Percentiles rank a stretch among this genome's conserved stretches.
These are phyloP conservation scores for Gastracanthus pulcherrimus DNA, from an alignment of 2,888 invertebrate species.

Conservation along the genomic window DNA sequence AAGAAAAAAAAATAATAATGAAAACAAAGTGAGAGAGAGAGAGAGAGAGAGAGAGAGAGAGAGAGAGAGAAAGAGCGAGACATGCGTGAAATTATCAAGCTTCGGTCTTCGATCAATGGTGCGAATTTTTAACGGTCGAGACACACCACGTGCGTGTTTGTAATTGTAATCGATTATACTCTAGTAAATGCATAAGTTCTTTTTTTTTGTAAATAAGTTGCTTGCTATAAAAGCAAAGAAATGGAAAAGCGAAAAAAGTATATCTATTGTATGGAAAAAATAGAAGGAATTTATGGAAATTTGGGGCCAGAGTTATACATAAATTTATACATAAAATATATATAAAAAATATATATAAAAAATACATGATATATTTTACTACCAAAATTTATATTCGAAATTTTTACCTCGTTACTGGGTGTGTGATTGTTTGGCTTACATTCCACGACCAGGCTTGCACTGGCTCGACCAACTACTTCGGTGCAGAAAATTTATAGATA, in stretches of 20 bases:
- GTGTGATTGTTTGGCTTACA: constrained; percentile 74
- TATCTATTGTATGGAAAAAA: constrained; percentile 56
- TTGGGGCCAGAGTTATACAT: constrained; percentile 60
- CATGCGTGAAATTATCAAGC: constrained; percentile 41
- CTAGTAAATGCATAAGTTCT: constrained; percentile 51
- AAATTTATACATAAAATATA: constrained; percentile 71
- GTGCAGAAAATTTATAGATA: constrained; percentile 54
- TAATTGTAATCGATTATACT: constrained; percentile 55
- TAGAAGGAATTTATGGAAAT: constrained; percentile 58
- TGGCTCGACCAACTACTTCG: constrained; percentile 58
- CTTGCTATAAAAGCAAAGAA: constrained; percentile 50
- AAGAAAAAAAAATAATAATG: constrained; percentile 27
- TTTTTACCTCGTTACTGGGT: constrained; percentile 74
- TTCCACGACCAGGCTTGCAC: constrained; percentile 71
- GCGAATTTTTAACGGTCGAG: constrained; percentile 52
- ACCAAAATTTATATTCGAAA: constrained; percentile 77
- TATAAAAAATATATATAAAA: constrained; percentile 64
- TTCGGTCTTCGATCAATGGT: constrained; percentile 55
- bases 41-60: too few species aligned
- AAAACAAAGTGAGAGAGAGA: too few species aligned
- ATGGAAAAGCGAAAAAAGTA: constrained; percentile 44
- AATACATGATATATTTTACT: constrained; percentile 74
- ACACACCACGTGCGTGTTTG: constrained; percentile 51
- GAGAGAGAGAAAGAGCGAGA: neutral
- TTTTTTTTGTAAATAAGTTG: constrained; percentile 56